These are phyloP conservation scores for Calameuta idolon DNA, from an alignment of 2,888 invertebrate genomes.

Conservation along the genomic window DNA sequence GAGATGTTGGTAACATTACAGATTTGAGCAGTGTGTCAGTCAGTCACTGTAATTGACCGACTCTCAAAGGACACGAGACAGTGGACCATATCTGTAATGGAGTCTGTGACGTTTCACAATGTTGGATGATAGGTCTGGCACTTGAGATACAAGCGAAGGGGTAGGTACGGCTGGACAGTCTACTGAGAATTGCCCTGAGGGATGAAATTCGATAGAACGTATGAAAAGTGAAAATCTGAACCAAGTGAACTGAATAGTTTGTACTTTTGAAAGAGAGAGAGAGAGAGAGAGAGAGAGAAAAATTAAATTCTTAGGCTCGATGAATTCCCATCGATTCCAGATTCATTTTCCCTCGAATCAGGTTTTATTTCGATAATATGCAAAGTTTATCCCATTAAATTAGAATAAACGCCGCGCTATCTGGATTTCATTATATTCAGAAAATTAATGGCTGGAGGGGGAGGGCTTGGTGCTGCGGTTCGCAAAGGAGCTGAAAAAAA, in stretches of 20 bases:
- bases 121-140: background rate
- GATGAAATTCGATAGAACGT: background rate
- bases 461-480: background rate
- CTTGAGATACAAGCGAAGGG: background rate
- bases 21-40: background rate
- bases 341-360: conserved; percentile 17
- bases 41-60: background rate
- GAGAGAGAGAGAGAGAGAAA: background rate
- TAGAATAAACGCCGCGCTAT: conserved; percentile 16
- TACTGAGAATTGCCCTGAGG: background rate
- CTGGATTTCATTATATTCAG: conserved; percentile 17
- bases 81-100: background rate
- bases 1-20: background rate
- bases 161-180: background rate
- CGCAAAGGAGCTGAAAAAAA: background rate
- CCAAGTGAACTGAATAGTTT: background rate
- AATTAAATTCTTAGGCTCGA: background rate
- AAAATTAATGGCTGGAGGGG: background rate
- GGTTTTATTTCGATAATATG: conserved; percentile 17
- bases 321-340: background rate
- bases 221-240: background rate
- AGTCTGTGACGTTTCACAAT: background rate
- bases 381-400: conserved; percentile 19
- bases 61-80: background rate
- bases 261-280: background rate